Evolutionary conservation across 1,140 invertebrate genomes (phyloP).

Genomic region (Sycophila sp.): DNA sequence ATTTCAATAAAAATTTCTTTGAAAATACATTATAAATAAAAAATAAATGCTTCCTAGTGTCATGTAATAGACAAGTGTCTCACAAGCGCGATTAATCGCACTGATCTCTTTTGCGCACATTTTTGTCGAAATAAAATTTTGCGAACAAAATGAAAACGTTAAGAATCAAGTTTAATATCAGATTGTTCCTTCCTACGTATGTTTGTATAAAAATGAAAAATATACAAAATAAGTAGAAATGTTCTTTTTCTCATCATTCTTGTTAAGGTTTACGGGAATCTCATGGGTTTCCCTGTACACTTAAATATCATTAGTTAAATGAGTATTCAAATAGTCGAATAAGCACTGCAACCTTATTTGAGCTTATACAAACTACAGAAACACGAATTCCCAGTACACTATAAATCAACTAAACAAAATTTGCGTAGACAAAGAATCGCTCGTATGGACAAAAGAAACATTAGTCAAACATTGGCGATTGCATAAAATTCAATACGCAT

Average conservation of each 20-base stretch:
- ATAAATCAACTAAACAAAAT: too few species aligned
- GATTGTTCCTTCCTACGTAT: neutral
- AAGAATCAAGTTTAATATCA: neutral
- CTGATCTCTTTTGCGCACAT: conserved; percentile 12
- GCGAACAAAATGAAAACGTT: neutral
- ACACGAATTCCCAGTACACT: conserved; percentile 6
- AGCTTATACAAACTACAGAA: conserved; percentile 21
- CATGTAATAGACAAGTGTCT: conserved; percentile 48
- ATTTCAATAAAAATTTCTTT: conserved; percentile 49
- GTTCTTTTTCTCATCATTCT: too few species aligned
- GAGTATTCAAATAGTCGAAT: conserved; percentile 18
- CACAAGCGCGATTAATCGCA: conserved; percentile 16
- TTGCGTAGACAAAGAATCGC: too few species aligned
- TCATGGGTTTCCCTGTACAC: too few species aligned
- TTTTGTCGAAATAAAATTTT: neutral
- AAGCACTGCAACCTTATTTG: conserved; percentile 26
- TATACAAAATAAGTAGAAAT: conserved; percentile 13
- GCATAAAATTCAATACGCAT: conserved; percentile 9
- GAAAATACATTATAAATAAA: conserved; percentile 57
- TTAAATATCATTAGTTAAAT: conserved; percentile 19
- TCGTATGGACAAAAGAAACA: conserved; percentile 48
- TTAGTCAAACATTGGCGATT: conserved; percentile 41
- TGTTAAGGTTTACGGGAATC: too few species aligned
- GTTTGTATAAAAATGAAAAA: neutral
- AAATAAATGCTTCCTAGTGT: conserved; percentile 53